Evolutionary conservation across 2,888 invertebrate species (phyloP), one percentile per base, ranked within the genome.

Genomic region (Lasioglossum oenotherae): DNA sequence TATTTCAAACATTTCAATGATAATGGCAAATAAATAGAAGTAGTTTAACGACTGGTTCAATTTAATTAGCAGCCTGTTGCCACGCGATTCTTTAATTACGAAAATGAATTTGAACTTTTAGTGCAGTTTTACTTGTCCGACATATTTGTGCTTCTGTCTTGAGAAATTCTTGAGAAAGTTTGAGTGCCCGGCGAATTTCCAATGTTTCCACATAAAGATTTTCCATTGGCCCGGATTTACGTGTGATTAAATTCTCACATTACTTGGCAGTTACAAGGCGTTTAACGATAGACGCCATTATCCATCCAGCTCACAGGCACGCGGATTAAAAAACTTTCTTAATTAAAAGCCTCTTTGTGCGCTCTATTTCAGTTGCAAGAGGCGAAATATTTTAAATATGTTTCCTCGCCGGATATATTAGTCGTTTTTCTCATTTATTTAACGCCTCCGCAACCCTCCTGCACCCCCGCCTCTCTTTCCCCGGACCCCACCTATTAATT

Each of bases 271-370:
- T 71, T 41, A 71, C 71, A 71, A 41, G 71, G 38, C 41, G n/a
- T 71, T 71, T 69, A 35, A 69, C 67, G 67, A 69, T 38, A 69
- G 67, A 19, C 67, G 67, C 67, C 67, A 69, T 69, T 69, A 69
- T 69, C 31, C 67, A 10, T 35, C 35, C 67, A 23, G 31, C 67
- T 35, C 67, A 38, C 35, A 10, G 67, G 35, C 67, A 69, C 35
- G 67, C 38, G 67, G 35, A 69, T 69, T 69, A 69, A 41, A 71
- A 71, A 71, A 71, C 71, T 38, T 71, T 71, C 77, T 84, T 84
- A 84, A 84, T 84, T 84, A 84, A 84, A 84, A 84, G 84, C 77
- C 84, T 77, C 77, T 78, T 69, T 57, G 78, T 74, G 78, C 73
- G 78, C 74, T 84, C 46, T 78, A 67, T 73, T 78, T 85, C 85